phyloP scores from a whole-genome alignment of 2,113 vertebrate species.

The Oreochromis tanganicae region DNA sequence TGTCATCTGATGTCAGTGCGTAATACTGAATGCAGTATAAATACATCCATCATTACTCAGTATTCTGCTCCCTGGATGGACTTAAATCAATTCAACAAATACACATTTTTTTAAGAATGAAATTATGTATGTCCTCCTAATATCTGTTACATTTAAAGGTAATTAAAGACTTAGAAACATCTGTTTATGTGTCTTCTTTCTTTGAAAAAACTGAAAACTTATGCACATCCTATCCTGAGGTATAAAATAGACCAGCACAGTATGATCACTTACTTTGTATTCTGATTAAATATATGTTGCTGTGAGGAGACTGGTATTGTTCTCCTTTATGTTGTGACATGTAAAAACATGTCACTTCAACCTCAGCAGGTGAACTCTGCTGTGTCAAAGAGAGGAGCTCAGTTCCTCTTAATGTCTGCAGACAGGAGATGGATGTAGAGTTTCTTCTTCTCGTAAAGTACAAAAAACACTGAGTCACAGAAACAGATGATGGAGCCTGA shows the following conservation, averaged over 20 bases:
- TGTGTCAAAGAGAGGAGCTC: not conserved
- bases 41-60: fast-evolving
- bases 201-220: not conserved
- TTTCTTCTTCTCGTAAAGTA: not conserved
- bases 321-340: not conserved
- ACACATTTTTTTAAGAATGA: not conserved
- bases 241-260: fast-evolving
- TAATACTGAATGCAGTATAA: not conserved
- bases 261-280: not conserved
- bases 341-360: constrained; percentile 17
- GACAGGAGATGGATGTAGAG: not conserved
- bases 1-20: too few species aligned
- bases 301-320: not conserved
- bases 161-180: not conserved
- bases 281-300: not conserved
- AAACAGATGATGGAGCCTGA: not conserved
- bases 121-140: fast-evolving
- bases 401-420: not conserved
- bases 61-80: not conserved
- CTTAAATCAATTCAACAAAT: not conserved
- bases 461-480: not conserved
- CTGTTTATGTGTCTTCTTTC: not conserved
- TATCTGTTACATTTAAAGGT: not conserved
- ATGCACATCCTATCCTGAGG: fast-evolving
- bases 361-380: not conserved